Evolutionary conservation across 2,797 vertebrate species (phyloP), one percentile per base, ranked within the genome.

Genomic region (Poecile montanus): DNA sequence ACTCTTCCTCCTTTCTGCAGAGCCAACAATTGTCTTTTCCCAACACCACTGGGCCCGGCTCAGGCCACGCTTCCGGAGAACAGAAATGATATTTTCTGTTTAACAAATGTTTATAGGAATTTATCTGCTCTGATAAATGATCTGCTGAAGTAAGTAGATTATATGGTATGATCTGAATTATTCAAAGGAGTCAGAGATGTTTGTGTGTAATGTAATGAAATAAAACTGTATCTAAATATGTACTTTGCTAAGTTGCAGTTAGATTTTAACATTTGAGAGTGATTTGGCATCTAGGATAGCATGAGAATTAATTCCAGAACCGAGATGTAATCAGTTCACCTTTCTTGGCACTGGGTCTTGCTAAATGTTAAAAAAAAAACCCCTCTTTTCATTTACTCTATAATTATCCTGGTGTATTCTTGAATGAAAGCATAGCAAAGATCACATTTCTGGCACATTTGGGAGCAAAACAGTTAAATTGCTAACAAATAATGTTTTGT

Each of bases 391-490:
- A 71, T 93, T 96, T 94, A 87, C 77, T 95, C 13, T 94, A 18
- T 94, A 91, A 96, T 96, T 96, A 91, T 94, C 89, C 67, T 89
- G 1, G 1, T 73, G 61, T 96, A 86, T 91, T 88, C 88, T 81
- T 96, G 77, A 93, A 94, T 94, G 82, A 82, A 94, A 95, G 63
- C 89, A 71, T 51, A 93, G 89, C 88, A 93, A 85, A 77, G 85
- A 94, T 95, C 89, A 91, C 91, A 94, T 95, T 97, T 96, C 93
- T 96, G 95, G 96, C 92, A 93, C 92, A 82, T 96, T 92, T 94
- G 96, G 97, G 93, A 93, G 86, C 92, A 97, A 97, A 98, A 98
- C 67, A 91, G 98, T 98, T 98, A 98, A 98, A 96, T 89, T 95
- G 91, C 90, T 96, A 92, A 96, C 95, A 95, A 95, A 91, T 95